These are phyloP conservation scores for Manis crassicaudata DNA, from an alignment of 2,797 vertebrate genomes.

Conservation along the genomic window DNA sequence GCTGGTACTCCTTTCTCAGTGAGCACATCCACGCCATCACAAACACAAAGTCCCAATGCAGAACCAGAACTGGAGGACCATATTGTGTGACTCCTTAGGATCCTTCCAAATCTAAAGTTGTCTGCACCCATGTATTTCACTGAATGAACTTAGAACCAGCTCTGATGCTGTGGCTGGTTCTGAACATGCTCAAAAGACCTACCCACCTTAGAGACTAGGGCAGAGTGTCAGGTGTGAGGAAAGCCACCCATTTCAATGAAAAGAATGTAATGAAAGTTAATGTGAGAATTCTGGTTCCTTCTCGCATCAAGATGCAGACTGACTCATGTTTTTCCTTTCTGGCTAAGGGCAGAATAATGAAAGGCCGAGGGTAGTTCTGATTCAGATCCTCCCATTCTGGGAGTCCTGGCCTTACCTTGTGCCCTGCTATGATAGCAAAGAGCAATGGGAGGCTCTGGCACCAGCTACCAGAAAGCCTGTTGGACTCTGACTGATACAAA, in stretches of 20 bases:
- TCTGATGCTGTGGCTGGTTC: not conserved
- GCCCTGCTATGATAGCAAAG: not conserved
- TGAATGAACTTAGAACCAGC: not conserved
- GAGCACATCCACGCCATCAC: not conserved
- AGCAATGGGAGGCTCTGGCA: not conserved
- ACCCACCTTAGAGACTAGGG: not conserved
- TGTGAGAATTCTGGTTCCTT: constrained; percentile 38
- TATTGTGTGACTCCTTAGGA: not conserved
- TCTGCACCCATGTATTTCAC: not conserved
- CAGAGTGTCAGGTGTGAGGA: constrained; percentile 54
- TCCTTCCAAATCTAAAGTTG: not conserved
- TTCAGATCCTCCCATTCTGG: not conserved
- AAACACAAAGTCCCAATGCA: not conserved
- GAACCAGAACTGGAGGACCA: not conserved
- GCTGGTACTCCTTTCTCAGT: not conserved
- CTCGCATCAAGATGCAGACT: constrained; percentile 14
- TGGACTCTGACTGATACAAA: not conserved
- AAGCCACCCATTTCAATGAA: constrained; percentile 43
- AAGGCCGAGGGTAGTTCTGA: not conserved
- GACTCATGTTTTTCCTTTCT: constrained; percentile 51
- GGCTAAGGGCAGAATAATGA: constrained; percentile 35
- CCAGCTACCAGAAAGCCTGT: not conserved
- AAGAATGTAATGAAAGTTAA: constrained; percentile 48
- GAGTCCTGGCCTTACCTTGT: constrained; percentile 43
- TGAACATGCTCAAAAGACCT: not conserved